Evolutionary conservation across 2,797 vertebrate genomes (phyloP), one percentile per base, ranked within the genome.

Genomic region (Harpagifer antarcticus): DNA sequence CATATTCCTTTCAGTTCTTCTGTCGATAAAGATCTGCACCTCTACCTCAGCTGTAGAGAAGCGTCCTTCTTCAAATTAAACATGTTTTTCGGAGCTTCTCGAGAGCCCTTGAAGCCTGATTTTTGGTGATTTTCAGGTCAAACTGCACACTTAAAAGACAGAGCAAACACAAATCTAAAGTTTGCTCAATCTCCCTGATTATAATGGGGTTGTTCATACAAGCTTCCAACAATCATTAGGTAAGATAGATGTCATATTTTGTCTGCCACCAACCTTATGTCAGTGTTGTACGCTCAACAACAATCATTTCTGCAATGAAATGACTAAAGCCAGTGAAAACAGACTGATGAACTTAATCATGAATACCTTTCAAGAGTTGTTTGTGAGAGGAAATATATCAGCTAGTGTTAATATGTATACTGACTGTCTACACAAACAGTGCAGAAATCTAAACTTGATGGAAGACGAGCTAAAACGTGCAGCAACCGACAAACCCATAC

Each of bases 41-140:
- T 83, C 42, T 68, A 63, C 74, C 57, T 67, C 66, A 52, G 53
- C 86, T 76, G 59, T 23, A 54, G 62, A 74, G 49, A 64, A 81
- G 47, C 80, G 72, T 58, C 79, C 71, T 70, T 63, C 61, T 72
- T 70, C 84, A 89, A 90, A 90, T 85, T 87, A 71, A 48, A 81
- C 73, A 78, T 73, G 63, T 83, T 78, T 87, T 85, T 72, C 62
- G 52, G 67, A 63, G 44, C 80, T 66, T 71, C 70, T 59, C 71
- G 63, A 86, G 77, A 74, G 83, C 72, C 66, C 84, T 90, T 78
- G 74, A 85, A 73, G 68, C 74, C 49, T 76, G 70, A 87, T 82
- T 84, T 85, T 73, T 78, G 73, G 81, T 87, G 79, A 91, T 89
- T 90, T 80, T 76, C 79, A 80, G 84, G 88, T 87, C 87, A 87